These are phyloP conservation scores for Drosophila birchii DNA, from an alignment of 2,888 invertebrate species.

Conservation along the genomic window DNA sequence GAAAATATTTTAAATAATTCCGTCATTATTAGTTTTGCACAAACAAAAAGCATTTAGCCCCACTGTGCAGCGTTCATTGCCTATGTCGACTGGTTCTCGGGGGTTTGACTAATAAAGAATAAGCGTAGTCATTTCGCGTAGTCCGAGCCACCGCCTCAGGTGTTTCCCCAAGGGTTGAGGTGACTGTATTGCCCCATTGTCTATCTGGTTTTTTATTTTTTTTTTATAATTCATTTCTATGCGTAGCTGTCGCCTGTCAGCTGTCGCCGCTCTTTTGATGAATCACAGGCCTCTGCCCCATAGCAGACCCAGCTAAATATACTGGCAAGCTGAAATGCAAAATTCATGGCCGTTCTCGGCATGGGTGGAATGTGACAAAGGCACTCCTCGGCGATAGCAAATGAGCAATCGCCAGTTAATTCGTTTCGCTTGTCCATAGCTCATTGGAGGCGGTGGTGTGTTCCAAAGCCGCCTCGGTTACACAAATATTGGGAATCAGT, in stretches of 20 bases:
- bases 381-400: constrained; percentile 59
- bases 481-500: constrained; percentile 73
- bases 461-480: constrained; percentile 58
- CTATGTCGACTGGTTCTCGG: constrained; percentile 63
- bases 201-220: constrained; percentile 64
- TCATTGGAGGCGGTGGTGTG: constrained; percentile 19
- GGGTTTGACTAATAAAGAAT: constrained; percentile 56
- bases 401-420: constrained; percentile 50
- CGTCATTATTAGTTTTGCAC: neutral
- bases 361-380: constrained; percentile 69
- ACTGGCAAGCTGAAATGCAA: constrained; percentile 55
- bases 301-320: constrained; percentile 64
- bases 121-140: constrained; percentile 49
- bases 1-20: neutral
- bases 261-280: constrained; percentile 77
- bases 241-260: constrained; percentile 68
- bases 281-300: constrained; percentile 71
- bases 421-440: constrained; percentile 29
- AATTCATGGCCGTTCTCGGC: constrained; percentile 43
- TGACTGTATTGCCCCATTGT: constrained; percentile 45
- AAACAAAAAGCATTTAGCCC: constrained; percentile 11
- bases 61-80: constrained; percentile 34
- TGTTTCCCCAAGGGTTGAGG: constrained; percentile 61
- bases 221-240: constrained; percentile 70
- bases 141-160: constrained; percentile 58